Base-by-base conservation (phyloP, 1,140 invertebrate species). In the Tigriopus japonicus region DNA sequence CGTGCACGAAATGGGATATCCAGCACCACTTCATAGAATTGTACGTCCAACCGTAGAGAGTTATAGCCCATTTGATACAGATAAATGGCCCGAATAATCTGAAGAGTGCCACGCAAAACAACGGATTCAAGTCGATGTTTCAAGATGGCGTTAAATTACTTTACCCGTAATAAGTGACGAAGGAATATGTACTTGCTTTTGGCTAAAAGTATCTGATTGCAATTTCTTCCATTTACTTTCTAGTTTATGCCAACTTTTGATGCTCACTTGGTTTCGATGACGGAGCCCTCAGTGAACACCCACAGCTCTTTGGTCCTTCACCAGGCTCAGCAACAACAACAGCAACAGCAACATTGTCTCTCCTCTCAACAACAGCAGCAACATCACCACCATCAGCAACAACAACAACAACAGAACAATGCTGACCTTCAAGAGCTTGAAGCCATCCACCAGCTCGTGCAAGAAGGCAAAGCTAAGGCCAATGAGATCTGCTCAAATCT, bases 231-330 rank as follows among this genome's bases (percentile, higher is more conserved):
- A 5, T 45, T 56, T 58, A 40, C 40, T 56, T 53, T 53, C 2
- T 40, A 61, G 59, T 95, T 87, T 71, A 97, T 97, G 92, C 89
- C 95, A 71, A 95, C 90, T 71, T 97, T 97, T 74, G 90, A 95
- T 71, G 90, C 90, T 40, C 94, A 97, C 73, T 81, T 87, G 15
- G 86, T 95, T 35, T 35, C 28, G 28, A 35, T 35, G 28, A 35
- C 28, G 28, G 28, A 35, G 9, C 28, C 28, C 28, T 35, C 28
- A 5, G 28, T 35, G 28, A 35, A 35, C 28, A 35, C 14, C 76
- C 85, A 43, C 83, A 81, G 62, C 75, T 91, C 64, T 76, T 75
- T n/a, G 84, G 86, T 52, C 70, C 79, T 54, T 63, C 91, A 91
- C 76, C 92, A 86, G 70, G 83, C 78, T 67, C 89, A 93, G 71